Base-by-base conservation (phyloP, 2,113 vertebrate genomes). In the Egretta garzetta region DNA sequence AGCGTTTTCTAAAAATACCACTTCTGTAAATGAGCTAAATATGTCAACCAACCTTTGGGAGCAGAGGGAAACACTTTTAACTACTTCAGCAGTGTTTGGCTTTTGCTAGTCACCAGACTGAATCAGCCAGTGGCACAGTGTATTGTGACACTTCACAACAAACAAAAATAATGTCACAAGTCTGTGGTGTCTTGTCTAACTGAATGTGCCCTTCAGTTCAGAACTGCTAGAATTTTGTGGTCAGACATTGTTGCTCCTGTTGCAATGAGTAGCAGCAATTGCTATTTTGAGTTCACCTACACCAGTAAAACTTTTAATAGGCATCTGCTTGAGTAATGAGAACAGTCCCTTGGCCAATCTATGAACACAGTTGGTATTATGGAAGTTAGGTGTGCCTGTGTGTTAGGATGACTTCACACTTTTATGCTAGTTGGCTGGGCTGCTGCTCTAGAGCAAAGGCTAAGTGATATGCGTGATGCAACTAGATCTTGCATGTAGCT, bases 381-480 rank as follows among this genome's bases (percentile, higher is more conserved):
- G 20, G 87, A 89, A 71, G 66, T 81, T 60, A 96, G 96, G 92
- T 91, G 92, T 96, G 87, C 49, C 74, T 18, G 1, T 56, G 28
- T 63, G 39, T 77, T 56, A 32, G 62, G 24, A 88, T 95, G 77
- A 83, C 81, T 90, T 95, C 68, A 86, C 33, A 10, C 19, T 67
- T 94, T 24, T 58, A 6, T 80, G 59, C 45, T 86, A 27, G 49
- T 80, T 95, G 92, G 47, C 86, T 81, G 68, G 60, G 17, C 47
- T 68, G 64, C 91, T 84, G 62, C 62, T 95, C 33, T 72, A 50
- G 80, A 91, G 88, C 86, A 93, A 94, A 95, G 88, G 73, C 56
- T 53, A 32, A 75, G 76, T 90, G 91, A 84, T 47, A 17, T 32
- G 27, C 0, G 1, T 96, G 93, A 62, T 84, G 55, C 66, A 96